These are phyloP conservation scores for Onychomys torridus DNA, from an alignment of 2,797 vertebrate species.

Conservation along the genomic window DNA sequence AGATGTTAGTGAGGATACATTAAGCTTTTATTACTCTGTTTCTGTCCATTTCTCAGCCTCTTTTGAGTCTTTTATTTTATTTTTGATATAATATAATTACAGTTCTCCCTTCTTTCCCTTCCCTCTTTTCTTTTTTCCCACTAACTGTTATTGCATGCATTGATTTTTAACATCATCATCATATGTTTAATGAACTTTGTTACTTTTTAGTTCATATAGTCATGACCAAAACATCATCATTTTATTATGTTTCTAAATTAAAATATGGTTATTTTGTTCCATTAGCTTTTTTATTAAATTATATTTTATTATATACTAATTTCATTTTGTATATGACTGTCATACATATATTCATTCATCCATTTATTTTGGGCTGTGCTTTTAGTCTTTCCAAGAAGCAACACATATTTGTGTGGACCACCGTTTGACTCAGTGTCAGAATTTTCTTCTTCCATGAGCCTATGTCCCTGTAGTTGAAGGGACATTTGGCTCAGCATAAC, in stretches of 20 bases:
- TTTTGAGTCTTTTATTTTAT: background rate
- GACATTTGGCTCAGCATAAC: background rate
- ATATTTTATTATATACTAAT: background rate
- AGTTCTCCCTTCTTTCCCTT: background rate
- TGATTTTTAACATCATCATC: constrained; percentile 51
- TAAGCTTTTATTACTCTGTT: constrained; percentile 57
- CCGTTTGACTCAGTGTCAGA: background rate
- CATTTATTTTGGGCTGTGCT: background rate
- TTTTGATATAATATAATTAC: background rate
- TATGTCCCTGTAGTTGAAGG: background rate
- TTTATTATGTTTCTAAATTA: constrained; percentile 27
- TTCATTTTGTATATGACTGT: background rate
- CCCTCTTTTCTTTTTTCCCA: background rate
- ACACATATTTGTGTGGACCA: background rate
- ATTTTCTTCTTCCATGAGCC: constrained; percentile 16
- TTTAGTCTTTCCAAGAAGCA: background rate
- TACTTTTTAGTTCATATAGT: background rate
- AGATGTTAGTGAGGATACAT: constrained; percentile 12
- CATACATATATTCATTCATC: constrained; percentile 8
- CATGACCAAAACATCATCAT: constrained; percentile 27
- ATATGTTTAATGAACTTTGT: constrained; percentile 39
- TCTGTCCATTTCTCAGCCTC: constrained; percentile 29
- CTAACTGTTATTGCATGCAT: background rate
- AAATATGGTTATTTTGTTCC: background rate
- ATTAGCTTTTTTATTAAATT: constrained; percentile 34